Percentiles rank a stretch among this genome's conserved stretches.
Conservation (phyloP, 2,113 vertebrate genomes). For the Calyptomena viridis region DNA sequence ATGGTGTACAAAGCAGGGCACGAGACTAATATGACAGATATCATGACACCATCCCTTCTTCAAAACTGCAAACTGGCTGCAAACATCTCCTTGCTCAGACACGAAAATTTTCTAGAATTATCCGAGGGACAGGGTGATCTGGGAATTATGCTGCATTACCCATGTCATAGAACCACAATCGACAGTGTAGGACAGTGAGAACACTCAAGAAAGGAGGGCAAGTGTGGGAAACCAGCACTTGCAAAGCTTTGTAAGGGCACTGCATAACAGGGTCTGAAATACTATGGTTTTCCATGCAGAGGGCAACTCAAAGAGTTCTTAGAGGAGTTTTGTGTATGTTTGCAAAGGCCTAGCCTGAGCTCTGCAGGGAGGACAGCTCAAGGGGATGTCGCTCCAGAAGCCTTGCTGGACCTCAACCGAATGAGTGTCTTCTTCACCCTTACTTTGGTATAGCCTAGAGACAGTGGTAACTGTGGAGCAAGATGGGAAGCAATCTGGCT, state of each 20-base stretch:
- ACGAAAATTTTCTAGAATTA: not conserved
- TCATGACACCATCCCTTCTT: not conserved
- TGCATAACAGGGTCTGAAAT: not conserved
- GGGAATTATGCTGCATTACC: not conserved
- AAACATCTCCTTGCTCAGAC: not conserved
- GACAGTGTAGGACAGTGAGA: not conserved
- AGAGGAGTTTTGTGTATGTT: not conserved
- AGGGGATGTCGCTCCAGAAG: not conserved
- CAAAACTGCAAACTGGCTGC: not conserved
- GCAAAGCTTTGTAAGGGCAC: not conserved
- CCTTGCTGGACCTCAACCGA: not conserved
- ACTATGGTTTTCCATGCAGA: not conserved
- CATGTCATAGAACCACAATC: fast-evolving
- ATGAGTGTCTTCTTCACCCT: not conserved
- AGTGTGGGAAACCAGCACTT: not conserved
- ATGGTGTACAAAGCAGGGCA: not conserved
- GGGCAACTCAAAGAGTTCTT: not conserved
- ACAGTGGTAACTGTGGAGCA: not conserved
- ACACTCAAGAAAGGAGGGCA: not conserved
- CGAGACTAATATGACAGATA: not conserved
- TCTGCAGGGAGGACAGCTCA: not conserved
- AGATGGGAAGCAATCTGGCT: not conserved
- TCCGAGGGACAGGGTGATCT: not conserved
- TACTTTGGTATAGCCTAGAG: not conserved
- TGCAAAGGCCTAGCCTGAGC: not conserved